Evolutionary conservation across 2,113 vertebrate genomes (phyloP).

Genomic region (Colaptes auratus): DNA sequence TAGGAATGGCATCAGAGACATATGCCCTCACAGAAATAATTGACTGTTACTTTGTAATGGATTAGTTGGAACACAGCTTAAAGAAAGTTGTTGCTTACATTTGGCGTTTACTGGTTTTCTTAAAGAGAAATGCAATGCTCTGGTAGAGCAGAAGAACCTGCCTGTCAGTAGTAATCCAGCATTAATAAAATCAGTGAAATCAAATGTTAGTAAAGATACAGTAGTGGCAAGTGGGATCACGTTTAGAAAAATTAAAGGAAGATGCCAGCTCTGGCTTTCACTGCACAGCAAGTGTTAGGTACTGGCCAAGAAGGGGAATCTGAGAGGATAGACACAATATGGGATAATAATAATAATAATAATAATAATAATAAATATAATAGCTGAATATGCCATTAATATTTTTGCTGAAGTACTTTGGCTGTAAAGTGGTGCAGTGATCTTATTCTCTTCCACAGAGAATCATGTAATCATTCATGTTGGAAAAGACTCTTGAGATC

Average conservation of each 20-base stretch:
- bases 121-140: neutral
- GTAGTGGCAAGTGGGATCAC: neutral
- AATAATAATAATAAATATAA: neutral
- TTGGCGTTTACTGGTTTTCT: neutral
- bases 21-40: neutral
- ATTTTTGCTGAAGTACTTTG: neutral
- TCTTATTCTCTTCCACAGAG: neutral
- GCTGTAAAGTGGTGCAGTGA: neutral
- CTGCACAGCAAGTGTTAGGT: neutral
- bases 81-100: neutral
- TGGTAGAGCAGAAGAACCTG: neutral
- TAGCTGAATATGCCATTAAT: neutral
- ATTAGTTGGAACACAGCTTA: neutral
- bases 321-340: neutral
- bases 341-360: neutral
- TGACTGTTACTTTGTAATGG: neutral
- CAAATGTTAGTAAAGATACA: neutral
- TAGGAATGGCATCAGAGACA: accelerated
- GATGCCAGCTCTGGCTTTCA: neutral
- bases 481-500: too few relatives aligned
- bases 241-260: neutral
- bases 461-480: too few relatives aligned
- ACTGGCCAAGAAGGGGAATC: neutral
- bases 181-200: neutral
- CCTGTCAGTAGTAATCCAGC: neutral